Percentiles rank a stretch among this genome's conserved stretches.
Evolutionary conservation across 2,113 vertebrate genomes (phyloP).

Genomic region (Pimephales promelas): DNA sequence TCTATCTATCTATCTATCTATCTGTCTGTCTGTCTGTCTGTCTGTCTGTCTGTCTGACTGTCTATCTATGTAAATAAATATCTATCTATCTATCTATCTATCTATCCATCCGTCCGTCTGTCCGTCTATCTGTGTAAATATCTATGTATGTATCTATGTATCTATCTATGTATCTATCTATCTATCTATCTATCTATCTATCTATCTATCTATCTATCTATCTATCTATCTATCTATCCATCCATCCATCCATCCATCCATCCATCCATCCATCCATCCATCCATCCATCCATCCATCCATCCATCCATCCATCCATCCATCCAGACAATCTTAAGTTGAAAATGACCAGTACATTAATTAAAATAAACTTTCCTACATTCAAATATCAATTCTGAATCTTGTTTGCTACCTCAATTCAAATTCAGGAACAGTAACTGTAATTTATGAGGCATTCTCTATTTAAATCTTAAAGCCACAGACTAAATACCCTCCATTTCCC

Average conservation of each 20-base stretch:
- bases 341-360: neutral
- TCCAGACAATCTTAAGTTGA: neutral
- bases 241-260: neutral
- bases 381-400: neutral
- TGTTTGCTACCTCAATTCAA: neutral
- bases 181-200: neutral
- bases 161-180: neutral
- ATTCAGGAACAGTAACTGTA: too few species aligned
- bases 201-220: neutral
- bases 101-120: neutral
- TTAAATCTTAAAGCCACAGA: neutral
- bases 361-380: neutral
- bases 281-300: too few species aligned
- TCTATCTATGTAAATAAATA: neutral
- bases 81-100: neutral
- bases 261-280: too few species aligned
- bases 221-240: neutral
- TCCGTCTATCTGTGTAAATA: neutral
- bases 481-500: conserved; percentile 18
- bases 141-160: neutral
- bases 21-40: neutral
- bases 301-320: too few species aligned
- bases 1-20: neutral
- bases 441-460: neutral
- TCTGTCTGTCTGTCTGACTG: neutral